Evolutionary conservation across 2,888 invertebrate genomes (phyloP).

Genomic region (Arctia plantaginis): DNA sequence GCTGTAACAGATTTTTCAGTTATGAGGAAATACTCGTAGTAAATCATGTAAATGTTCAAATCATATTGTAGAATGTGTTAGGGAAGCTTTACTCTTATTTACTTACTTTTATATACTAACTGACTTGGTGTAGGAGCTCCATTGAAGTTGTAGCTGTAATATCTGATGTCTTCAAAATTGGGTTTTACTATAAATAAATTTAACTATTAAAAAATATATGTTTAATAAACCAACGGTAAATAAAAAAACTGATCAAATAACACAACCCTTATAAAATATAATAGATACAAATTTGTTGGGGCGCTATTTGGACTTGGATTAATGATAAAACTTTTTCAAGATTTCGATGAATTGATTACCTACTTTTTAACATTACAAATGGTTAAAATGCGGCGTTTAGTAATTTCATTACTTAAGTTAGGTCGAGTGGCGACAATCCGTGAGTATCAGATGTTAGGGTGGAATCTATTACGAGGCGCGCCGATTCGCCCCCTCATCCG

Average conservation of each 20-base stretch:
- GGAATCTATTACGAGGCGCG: conserved; percentile 57
- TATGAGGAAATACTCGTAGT: too few relatives aligned
- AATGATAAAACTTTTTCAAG: neutral
- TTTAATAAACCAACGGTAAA: too few relatives aligned
- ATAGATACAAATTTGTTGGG: neutral
- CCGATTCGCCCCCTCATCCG: conserved; percentile 52
- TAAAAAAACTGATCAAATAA: too few relatives aligned
- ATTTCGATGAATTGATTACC: neutral
- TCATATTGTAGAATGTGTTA: too few relatives aligned
- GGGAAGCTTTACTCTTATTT: too few relatives aligned
- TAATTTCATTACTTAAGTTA: conserved; percentile 37
- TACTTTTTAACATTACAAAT: neutral
- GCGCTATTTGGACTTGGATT: neutral
- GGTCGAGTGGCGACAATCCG: conserved; percentile 27
- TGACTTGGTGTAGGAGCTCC: too few relatives aligned
- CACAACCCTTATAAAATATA: too few relatives aligned
- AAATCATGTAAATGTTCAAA: too few relatives aligned
- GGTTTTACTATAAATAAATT: too few relatives aligned
- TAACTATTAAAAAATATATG: too few relatives aligned
- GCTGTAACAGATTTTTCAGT: too few relatives aligned
- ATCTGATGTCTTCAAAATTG: neutral
- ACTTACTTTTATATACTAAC: too few relatives aligned
- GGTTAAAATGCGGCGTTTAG: neutral
- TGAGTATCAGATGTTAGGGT: conserved; percentile 53
- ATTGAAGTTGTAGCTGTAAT: neutral